A percentile compares a stretch with the other conserved stretches of the same genome.
Evolutionary conservation across 2,797 vertebrate genomes (phyloP).

Genomic region (Dermochelys coriacea): DNA sequence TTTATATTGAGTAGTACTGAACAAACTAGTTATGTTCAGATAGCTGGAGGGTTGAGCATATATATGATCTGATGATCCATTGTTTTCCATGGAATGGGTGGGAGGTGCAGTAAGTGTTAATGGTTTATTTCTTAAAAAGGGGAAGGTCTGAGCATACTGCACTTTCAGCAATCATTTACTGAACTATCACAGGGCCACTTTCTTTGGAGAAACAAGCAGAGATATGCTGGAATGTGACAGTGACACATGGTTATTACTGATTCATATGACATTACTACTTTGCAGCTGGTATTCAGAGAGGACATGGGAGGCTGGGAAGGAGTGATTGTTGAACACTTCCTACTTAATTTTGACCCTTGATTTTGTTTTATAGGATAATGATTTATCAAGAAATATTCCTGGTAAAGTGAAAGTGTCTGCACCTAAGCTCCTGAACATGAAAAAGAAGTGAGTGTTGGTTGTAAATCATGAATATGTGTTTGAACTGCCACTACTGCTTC

Average conservation of each 20-base stretch:
- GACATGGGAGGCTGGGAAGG: fast-evolving
- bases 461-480: fast-evolving
- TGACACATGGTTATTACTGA: background rate
- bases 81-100: background rate
- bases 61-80: background rate
- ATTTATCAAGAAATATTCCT: constrained; percentile 95
- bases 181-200: background rate
- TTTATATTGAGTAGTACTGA: background rate
- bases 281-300: background rate
- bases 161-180: background rate
- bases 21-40: background rate
- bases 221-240: background rate
- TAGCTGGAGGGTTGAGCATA: background rate
- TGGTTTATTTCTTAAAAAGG: background rate
- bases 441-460: constrained; percentile 86
- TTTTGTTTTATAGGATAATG: constrained; percentile 86
- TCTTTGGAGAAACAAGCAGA: background rate
- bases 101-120: background rate
- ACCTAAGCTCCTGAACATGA: constrained; percentile 91
- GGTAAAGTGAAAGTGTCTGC: constrained; percentile 98
- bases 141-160: background rate
- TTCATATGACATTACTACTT: background rate
- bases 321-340: background rate
- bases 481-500: fast-evolving
- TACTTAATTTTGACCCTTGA: fast-evolving